Base-by-base conservation (phyloP, 2,113 vertebrate genomes). In the Clupea harengus region DNA sequence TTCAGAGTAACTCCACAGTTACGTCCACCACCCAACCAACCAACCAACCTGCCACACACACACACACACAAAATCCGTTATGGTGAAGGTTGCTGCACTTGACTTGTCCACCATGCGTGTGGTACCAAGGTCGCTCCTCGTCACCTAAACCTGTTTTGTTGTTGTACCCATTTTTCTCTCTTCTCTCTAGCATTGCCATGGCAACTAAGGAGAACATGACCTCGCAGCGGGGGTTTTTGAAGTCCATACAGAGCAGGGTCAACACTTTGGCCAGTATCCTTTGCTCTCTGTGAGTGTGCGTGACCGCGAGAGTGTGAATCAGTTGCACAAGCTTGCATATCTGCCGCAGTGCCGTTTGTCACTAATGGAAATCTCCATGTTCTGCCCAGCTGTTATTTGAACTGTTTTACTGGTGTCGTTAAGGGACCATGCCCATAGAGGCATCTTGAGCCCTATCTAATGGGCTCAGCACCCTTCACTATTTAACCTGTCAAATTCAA, bases 221-320 rank as follows among this genome's bases (percentile, higher is more conserved):
- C 86, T 99, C 97, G 2, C 98, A 99, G 89, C 95, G 98, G 89
- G 97, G 98, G 85, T 86, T 98, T 89, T 91, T 99, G 93, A 99
- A 99, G 92, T 97, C 98, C 85, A 98, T 99, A 95, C 98, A 99
- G 87, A 97, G 97, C 95, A 95, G 95, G 91, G 97, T 99, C 95
- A 99, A 99, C 94, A 99, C 97, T 82, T 95, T 99, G 95, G 98
- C 98, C 91, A 99, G 97, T 99, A 99, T 99, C 98, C 98, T 99
- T 97, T 92, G 46, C 83, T 64, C 85, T 46, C 18, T 45, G 72
- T 32, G 15, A 32, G 72, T 78, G 28, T 67, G 8, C 6, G 57
- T 64, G 28, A 9, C 4, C 1, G 39, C 39, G 2, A 39, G 39
- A 28, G 6, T 67, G n/a, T 67, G n/a, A 39, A 39, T 78, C 4